Percentiles rank a stretch among this genome's conserved stretches.
phyloP scores from a whole-genome alignment of 2,113 vertebrate species.

The Lepus timidus region DNA sequence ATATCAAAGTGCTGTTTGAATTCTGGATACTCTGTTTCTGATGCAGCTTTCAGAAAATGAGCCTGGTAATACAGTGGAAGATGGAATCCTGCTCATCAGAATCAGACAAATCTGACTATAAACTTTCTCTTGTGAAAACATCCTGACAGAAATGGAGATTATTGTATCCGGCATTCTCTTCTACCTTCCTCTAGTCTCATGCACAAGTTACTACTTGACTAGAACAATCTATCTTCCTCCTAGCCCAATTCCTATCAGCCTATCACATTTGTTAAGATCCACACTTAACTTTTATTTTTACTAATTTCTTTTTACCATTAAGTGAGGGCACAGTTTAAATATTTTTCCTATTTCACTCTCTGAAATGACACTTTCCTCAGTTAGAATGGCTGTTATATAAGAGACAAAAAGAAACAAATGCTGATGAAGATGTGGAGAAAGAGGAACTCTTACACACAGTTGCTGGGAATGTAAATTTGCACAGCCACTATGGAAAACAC shows the following conservation, averaged over 20 bases:
- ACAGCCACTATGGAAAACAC: too few species aligned
- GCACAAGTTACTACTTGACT: fast-evolving
- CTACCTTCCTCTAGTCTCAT: background rate
- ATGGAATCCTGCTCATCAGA: background rate
- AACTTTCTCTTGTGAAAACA: background rate
- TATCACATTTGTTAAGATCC: background rate
- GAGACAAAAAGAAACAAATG: too few species aligned
- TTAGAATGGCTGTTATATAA: too few species aligned
- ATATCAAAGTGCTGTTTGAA: too few species aligned
- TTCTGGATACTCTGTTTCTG: too few species aligned
- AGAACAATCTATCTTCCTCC: background rate
- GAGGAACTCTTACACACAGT: too few species aligned
- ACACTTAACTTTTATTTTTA: too few species aligned
- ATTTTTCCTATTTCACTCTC: background rate
- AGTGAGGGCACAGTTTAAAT: background rate
- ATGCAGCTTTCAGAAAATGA: too few species aligned
- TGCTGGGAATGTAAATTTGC: too few species aligned
- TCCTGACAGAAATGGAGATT: background rate
- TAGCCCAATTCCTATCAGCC: background rate
- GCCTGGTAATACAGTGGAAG: too few species aligned
- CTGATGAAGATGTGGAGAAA: too few species aligned
- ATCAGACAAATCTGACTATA: background rate
- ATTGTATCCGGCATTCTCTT: background rate
- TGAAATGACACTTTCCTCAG: too few species aligned
- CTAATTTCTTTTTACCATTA: background rate